These are phyloP conservation scores for Urocyon cinereoargenteus DNA, from an alignment of 2,797 vertebrate genomes.

Conservation along the genomic window DNA sequence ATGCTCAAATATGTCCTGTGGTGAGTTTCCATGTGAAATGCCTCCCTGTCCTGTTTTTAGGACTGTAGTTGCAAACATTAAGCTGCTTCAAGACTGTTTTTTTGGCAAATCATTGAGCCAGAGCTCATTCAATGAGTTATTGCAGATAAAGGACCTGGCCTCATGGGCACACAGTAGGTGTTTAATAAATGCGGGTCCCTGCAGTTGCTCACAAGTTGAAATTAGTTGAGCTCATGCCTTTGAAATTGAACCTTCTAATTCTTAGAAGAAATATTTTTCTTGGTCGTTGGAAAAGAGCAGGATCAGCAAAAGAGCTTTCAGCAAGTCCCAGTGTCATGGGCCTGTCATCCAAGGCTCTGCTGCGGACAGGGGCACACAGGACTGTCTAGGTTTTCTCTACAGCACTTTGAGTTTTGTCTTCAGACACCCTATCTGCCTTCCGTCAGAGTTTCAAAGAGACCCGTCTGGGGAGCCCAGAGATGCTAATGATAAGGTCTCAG, in stretches of 20 bases:
- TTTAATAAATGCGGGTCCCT: slow-evolving; percentile 12
- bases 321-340: not conserved
- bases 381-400: not conserved
- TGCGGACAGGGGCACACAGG: not conserved
- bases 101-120: not conserved
- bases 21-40: not conserved
- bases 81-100: slow-evolving; percentile 46
- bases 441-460: slow-evolving; percentile 21
- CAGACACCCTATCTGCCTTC: not conserved
- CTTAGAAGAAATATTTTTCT: slow-evolving; percentile 58
- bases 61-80: slow-evolving; percentile 24
- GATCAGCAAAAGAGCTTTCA: slow-evolving; percentile 68
- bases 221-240: slow-evolving; percentile 8
- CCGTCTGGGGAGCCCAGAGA: slow-evolving; percentile 24
- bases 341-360: not conserved
- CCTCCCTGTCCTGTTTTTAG: not conserved
- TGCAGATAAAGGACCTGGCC: not conserved
- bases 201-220: not conserved
- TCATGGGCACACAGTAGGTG: slow-evolving; percentile 27
- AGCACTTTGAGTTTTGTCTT: slow-evolving; percentile 6
- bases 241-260: slow-evolving; percentile 61
- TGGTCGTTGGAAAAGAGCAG: slow-evolving; percentile 39
- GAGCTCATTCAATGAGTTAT: not conserved
- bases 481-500: slow-evolving; percentile 62
- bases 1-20: not conserved